Conservation (phyloP, 2,113 vertebrate genomes). For the Sprattus sprattus region DNA sequence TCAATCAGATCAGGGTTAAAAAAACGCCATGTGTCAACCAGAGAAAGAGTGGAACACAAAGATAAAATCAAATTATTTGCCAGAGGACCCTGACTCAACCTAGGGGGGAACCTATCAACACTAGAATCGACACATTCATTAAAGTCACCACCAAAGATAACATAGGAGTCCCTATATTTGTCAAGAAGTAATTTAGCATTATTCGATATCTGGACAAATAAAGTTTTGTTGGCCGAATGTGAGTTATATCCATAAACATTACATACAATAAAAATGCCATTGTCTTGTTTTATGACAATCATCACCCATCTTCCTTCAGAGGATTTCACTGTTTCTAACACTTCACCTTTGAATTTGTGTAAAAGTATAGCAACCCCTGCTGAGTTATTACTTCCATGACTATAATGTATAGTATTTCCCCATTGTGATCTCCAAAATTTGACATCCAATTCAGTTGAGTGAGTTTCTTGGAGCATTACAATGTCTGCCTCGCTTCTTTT, state of each 20-base stretch:
- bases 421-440: background rate
- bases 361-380: conserved; percentile 12
- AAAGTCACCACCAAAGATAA: conserved; percentile 13
- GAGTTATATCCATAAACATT: conserved; percentile 15
- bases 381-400: conserved; percentile 20
- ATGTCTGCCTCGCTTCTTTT: conserved; percentile 22
- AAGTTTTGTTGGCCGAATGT: background rate
- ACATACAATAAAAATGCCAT: conserved; percentile 19
- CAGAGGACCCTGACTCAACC: background rate
- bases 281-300: conserved; percentile 5
- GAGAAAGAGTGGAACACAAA: background rate
- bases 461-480: conserved; percentile 12
- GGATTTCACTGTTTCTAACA: conserved; percentile 13
- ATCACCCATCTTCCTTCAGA: conserved; percentile 8
- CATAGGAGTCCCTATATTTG: background rate
- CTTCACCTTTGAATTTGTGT: conserved; percentile 24
- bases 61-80: background rate
- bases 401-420: background rate
- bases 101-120: background rate
- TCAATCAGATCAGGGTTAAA: too few relatives aligned
- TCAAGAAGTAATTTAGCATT: background rate
- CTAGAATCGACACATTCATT: conserved; percentile 16
- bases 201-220: background rate
- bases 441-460: conserved; percentile 6
- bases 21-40: too few relatives aligned